Evolutionary conservation across 2,888 invertebrate genomes (phyloP).

Genomic region (Oscheius sp.): DNA sequence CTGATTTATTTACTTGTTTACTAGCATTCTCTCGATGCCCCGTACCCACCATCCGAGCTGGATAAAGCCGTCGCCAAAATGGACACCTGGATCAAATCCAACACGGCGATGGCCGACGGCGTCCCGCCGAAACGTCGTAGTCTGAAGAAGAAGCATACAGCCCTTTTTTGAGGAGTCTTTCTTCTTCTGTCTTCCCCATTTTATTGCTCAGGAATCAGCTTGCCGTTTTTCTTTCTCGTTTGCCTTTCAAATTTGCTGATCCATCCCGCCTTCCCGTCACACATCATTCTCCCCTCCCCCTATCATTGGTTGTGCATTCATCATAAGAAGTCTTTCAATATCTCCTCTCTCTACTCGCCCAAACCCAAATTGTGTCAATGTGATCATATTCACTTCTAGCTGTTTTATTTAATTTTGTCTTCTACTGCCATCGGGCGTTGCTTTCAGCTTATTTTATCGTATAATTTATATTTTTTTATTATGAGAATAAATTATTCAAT

Average conservation of each 20-base stretch:
- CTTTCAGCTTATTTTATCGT: slow-evolving; percentile 15
- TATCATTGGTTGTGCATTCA: slow-evolving; percentile 30
- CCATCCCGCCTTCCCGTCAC: neutral
- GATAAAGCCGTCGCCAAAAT: slow-evolving; percentile 40
- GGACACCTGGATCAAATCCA: slow-evolving; percentile 47
- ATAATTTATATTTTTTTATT: slow-evolving; percentile 5
- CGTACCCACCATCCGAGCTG: slow-evolving; percentile 40
- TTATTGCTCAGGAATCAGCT: slow-evolving; percentile 29
- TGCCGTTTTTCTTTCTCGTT: neutral
- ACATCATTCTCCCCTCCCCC: slow-evolving; percentile 11
- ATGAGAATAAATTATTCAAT: slow-evolving; percentile 16
- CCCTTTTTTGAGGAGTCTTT: slow-evolving; percentile 28
- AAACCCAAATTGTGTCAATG: neutral
- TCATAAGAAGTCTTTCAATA: slow-evolving; percentile 20
- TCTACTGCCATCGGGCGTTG: slow-evolving; percentile 16
- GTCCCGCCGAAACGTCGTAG: slow-evolving; percentile 54
- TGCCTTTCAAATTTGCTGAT: neutral
- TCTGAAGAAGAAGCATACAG: slow-evolving; percentile 56
- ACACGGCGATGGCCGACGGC: slow-evolving; percentile 25
- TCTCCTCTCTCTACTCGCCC: neutral
- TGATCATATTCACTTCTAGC: slow-evolving; percentile 31
- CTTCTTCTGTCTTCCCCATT: neutral
- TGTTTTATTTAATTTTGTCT: slow-evolving; percentile 8
- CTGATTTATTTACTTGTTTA: neutral
- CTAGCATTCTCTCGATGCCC: slow-evolving; percentile 56